Percentiles rank a stretch among this genome's conserved stretches.
These are phyloP conservation scores for Ovis canadensis DNA, from an alignment of 2,113 vertebrate genomes.

Conservation along the genomic window DNA sequence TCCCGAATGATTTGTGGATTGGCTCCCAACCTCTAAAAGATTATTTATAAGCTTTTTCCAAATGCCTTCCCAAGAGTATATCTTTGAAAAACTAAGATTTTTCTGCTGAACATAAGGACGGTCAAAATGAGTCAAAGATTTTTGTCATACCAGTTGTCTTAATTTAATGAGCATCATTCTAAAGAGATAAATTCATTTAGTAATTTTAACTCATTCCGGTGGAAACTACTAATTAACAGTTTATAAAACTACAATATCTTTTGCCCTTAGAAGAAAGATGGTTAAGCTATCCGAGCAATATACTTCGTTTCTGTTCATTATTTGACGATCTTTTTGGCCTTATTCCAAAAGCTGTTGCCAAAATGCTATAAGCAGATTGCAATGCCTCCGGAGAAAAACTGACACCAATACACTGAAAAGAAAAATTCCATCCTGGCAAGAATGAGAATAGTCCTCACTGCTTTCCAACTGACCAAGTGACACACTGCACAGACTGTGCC, in stretches of 20 bases:
- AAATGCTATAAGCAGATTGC: slow-evolving; percentile 61
- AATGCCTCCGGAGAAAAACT: slow-evolving; percentile 42
- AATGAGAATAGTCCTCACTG: neutral
- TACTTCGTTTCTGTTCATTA: slow-evolving; percentile 54
- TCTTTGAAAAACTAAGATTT: neutral
- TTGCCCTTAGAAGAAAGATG: neutral
- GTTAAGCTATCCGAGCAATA: slow-evolving; percentile 52
- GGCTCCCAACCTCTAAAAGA: neutral
- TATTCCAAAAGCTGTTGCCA: slow-evolving; percentile 49
- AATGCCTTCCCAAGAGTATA: neutral
- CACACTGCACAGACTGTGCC: neutral
- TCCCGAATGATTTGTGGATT: neutral
- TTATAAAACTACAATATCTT: slow-evolving; percentile 31
- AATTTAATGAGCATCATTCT: neutral
- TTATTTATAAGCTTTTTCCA: neutral
- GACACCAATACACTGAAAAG: neutral
- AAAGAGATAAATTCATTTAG: neutral
- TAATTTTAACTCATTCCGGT: slow-evolving; percentile 36
- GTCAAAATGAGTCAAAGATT: neutral
- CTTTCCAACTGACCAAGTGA: slow-evolving; percentile 23
- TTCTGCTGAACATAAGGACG: neutral
- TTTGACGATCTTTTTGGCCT: slow-evolving; percentile 60
- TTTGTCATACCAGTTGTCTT: neutral
- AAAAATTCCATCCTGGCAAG: neutral
- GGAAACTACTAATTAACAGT: slow-evolving; percentile 12